Percentiles rank a stretch among this genome's conserved stretches.
Evolutionary conservation across 2,113 vertebrate genomes (phyloP).

Genomic region (Gambusia affinis): DNA sequence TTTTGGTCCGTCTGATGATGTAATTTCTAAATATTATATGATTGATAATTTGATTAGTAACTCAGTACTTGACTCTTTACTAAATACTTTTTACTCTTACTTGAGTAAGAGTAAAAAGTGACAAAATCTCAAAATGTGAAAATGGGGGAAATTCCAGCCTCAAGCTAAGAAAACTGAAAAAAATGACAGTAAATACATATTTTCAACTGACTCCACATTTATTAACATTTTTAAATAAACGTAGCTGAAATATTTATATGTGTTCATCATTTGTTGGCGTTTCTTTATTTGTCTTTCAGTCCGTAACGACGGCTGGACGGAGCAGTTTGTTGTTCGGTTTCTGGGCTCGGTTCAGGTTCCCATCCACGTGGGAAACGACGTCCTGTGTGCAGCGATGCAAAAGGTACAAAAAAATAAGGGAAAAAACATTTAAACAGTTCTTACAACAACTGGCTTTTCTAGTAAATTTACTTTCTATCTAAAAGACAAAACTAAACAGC

Average conservation of each 20-base stretch:
- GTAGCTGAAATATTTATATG: no score
- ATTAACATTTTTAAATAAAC: not conserved
- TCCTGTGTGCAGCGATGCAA: conserved; percentile 95
- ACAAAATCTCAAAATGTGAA: no score
- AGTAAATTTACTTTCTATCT: not conserved
- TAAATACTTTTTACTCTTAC: no score
- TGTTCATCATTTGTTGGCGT: no score
- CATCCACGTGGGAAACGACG: conserved; percentile 90
- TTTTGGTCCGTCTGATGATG: no score
- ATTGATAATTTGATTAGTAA: no score
- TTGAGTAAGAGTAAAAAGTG: no score
- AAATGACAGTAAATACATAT: not conserved
- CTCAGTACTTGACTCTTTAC: no score
- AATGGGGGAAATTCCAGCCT: not conserved
- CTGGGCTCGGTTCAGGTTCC: conserved; percentile 96
- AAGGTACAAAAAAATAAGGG: conserved; percentile 81
- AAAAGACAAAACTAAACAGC: not conserved
- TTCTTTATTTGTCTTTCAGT: conserved; percentile 34
- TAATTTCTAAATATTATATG: no score
- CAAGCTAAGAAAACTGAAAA: not conserved
- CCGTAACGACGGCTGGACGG: conserved; percentile 85
- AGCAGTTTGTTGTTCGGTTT: conserved; percentile 89
- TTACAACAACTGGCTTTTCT: not conserved
- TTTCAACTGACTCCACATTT: not conserved
- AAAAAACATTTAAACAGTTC: not conserved